These are phyloP conservation scores for Apistogramma diplotaenia DNA, from an alignment of 2,113 vertebrate species.

Conservation along the genomic window DNA sequence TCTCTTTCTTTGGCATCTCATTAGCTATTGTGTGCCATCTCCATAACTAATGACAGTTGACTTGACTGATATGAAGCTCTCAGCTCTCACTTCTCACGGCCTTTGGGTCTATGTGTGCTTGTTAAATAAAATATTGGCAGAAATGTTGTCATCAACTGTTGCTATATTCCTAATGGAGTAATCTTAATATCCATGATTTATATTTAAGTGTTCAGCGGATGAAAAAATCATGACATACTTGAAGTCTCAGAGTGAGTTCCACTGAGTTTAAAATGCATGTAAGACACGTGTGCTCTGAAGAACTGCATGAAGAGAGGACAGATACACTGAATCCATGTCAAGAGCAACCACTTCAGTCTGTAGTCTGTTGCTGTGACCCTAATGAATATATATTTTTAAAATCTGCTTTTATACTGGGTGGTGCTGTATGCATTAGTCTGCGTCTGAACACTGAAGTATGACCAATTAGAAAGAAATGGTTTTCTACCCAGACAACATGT, in stretches of 20 bases:
- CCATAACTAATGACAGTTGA: too few species aligned
- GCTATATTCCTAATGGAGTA: not conserved
- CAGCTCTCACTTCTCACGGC: not conserved
- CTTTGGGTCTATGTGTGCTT: not conserved
- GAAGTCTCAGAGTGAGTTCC: not conserved
- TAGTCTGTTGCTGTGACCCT: not conserved
- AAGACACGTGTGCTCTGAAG: not conserved
- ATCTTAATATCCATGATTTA: not conserved
- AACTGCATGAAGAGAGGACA: not conserved
- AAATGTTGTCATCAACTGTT: not conserved
- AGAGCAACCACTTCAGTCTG: not conserved
- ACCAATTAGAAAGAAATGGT: constrained; percentile 54
- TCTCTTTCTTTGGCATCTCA: too few species aligned
- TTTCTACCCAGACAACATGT: constrained; percentile 27
- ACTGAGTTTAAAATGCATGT: not conserved
- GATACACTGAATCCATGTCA: not conserved
- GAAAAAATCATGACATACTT: not conserved
- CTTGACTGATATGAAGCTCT: too few species aligned
- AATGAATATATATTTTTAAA: not conserved
- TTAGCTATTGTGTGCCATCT: too few species aligned
- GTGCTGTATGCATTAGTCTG: constrained; percentile 31
- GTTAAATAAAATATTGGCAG: not conserved
- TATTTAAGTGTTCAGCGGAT: not conserved
- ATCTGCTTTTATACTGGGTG: constrained; percentile 15
- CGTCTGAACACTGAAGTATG: constrained; percentile 44